Base-by-base conservation (phyloP, 1,140 invertebrate species). In the Hylaeus anthracinus region DNA sequence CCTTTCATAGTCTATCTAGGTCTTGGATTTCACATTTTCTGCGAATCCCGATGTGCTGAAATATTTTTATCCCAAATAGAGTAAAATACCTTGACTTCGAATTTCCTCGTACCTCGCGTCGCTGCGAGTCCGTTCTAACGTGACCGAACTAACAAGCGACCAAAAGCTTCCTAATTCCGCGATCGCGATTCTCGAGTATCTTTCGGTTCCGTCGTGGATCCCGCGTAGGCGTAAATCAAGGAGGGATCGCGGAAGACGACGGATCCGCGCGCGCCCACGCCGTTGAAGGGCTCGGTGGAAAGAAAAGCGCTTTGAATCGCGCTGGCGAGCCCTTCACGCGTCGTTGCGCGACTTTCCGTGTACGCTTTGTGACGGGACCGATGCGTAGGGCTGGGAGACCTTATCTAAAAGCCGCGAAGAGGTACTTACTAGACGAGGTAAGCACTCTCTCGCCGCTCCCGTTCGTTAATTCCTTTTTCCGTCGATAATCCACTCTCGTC, bases 391-490 rank as follows among this genome's bases (percentile, higher is more conserved):
- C 77, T 61, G 82, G 81, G 84, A 86, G 85, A 84, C 82, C 86
- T 87, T 86, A 86, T 86, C 84, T 83, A 81, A 87, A 81, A 86
- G 85, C 85, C 86, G 67, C 86, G 78, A 86, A 87, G 85, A 84
- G 84, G 78, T 71, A 86, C 86, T 87, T 71, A 83, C 86, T 87
- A 87, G 85, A 87, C 82, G 78, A 71, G 85, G 84, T 69, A 86
- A 88, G 78, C 82, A 80, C 86, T 85, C 84, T 86, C 80, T 81
- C 76, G 64, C 60, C 61, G 83, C 79, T 84, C 76, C 77, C 75
- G 74, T 83, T 88, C 85, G 82, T 86, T 88, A 86, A 87, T 86
- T 87, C 85, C 86, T 84, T 86, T 51, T 87, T 84, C 85, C 71
- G 84, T 72, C 86, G 86, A 87, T 87, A 87, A 87, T 87, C 86